Conservation (phyloP, 2,113 vertebrate species). For the Zingel zingel region DNA sequence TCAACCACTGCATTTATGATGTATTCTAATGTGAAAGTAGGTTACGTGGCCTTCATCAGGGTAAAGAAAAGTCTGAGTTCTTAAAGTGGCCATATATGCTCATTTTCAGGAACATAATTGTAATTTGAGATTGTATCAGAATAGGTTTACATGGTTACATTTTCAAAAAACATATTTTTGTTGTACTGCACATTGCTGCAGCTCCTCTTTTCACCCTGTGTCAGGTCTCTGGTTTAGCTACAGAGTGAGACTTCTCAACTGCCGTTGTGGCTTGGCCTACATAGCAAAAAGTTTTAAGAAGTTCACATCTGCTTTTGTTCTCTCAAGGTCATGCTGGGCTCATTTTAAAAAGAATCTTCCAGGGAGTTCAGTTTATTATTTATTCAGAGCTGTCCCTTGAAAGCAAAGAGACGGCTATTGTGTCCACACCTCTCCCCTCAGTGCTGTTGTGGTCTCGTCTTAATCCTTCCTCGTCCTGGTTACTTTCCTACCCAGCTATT, state of each 20-base stretch:
- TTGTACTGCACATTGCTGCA: no score
- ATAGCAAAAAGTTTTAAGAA: not conserved
- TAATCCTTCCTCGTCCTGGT: not conserved
- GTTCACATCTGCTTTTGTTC: conserved; percentile 24
- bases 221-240: no score
- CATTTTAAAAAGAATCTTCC: conserved; percentile 4
- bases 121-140: no score
- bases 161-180: no score
- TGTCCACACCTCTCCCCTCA: not conserved
- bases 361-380: not conserved
- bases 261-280: not conserved
- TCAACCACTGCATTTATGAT: conserved; percentile 27
- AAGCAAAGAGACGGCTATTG: not conserved
- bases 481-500: conserved; percentile 1
- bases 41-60: not conserved
- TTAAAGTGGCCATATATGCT: not conserved
- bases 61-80: not conserved
- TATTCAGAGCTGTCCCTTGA: not conserved
- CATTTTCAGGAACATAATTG: no score
- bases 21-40: conserved; percentile 19
- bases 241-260: not conserved
- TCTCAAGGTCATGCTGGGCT: conserved; percentile 13
- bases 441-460: not conserved
- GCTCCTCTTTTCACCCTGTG: no score
- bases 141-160: no score